These are phyloP conservation scores for Nylanderia fulva DNA, from an alignment of 1,140 invertebrate genomes.

Conservation along the genomic window DNA sequence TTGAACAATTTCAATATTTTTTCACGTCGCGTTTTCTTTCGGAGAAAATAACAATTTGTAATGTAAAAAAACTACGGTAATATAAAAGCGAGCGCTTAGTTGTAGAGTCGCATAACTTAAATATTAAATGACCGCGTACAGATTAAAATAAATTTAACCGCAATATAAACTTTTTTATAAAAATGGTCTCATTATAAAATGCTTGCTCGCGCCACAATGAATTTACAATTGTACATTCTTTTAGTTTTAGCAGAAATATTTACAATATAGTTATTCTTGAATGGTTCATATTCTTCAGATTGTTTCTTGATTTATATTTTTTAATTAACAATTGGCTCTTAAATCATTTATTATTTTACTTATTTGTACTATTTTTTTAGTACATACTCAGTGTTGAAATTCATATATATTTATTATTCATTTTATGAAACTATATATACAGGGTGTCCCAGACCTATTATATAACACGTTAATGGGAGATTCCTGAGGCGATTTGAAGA, in stretches of 20 bases:
- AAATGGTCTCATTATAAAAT: background rate
- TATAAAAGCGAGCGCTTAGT: background rate
- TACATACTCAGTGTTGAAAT: too few species aligned
- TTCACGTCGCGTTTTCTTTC: background rate
- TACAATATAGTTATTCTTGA: too few species aligned
- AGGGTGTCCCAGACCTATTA: too few species aligned
- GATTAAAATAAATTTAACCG: conserved; percentile 5
- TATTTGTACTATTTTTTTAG: too few species aligned
- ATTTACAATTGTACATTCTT: background rate
- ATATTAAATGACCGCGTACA: background rate
- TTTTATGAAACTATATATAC: too few species aligned
- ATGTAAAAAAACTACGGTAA: conserved; percentile 5
- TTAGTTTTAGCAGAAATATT: conserved; percentile 5
- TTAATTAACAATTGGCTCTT: too few species aligned
- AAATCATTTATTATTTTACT: too few species aligned
- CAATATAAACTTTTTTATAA: conserved; percentile 6
- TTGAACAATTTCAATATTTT: conserved; percentile 21
- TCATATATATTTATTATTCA: too few species aligned
- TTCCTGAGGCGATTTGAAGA: too few species aligned
- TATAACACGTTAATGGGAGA: too few species aligned
- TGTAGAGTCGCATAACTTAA: background rate
- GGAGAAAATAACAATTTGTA: background rate
- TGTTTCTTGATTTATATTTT: too few species aligned
- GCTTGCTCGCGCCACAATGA: background rate
- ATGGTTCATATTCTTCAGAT: too few species aligned